Conservation (phyloP, 2,797 vertebrate species). For the Bovichtus variegatus region DNA sequence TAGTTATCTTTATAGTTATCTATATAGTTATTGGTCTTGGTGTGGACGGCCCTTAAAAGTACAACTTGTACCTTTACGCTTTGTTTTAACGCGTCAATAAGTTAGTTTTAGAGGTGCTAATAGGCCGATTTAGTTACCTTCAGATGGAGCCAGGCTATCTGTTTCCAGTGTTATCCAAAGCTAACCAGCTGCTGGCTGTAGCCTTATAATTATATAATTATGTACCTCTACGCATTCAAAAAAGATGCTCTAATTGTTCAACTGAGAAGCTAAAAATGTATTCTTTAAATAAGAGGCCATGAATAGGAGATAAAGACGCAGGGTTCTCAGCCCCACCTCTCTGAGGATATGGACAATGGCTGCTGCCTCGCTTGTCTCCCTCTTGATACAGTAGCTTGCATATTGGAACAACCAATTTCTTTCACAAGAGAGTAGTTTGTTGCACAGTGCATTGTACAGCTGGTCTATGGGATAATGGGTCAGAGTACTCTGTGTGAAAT, state of each 20-base stretch:
- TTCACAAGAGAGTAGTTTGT: slow-evolving; percentile 73
- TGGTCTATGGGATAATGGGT: slow-evolving; percentile 80
- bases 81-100: no score
- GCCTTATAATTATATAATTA: slow-evolving; percentile 19
- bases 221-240: neutral
- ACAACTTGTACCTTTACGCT: no score
- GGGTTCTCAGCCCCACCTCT: slow-evolving; percentile 11
- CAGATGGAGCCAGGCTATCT: neutral
- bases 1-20: no score
- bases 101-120: no score
- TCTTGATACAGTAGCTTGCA: slow-evolving; percentile 68
- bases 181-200: slow-evolving; percentile 3
- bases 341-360: slow-evolving; percentile 54
- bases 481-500: slow-evolving; percentile 82
- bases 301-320: slow-evolving; percentile 42
- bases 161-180: slow-evolving; percentile 6
- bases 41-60: no score
- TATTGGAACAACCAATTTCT: slow-evolving; percentile 69
- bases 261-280: slow-evolving; percentile 3
- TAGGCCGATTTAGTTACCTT: neutral
- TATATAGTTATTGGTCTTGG: no score
- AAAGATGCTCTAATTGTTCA: slow-evolving; percentile 29
- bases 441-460: slow-evolving; percentile 66
- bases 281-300: slow-evolving; percentile 23
- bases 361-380: slow-evolving; percentile 60